Base-by-base conservation (phyloP, 1,140 invertebrate genomes). In the Penaeus chinensis region DNA sequence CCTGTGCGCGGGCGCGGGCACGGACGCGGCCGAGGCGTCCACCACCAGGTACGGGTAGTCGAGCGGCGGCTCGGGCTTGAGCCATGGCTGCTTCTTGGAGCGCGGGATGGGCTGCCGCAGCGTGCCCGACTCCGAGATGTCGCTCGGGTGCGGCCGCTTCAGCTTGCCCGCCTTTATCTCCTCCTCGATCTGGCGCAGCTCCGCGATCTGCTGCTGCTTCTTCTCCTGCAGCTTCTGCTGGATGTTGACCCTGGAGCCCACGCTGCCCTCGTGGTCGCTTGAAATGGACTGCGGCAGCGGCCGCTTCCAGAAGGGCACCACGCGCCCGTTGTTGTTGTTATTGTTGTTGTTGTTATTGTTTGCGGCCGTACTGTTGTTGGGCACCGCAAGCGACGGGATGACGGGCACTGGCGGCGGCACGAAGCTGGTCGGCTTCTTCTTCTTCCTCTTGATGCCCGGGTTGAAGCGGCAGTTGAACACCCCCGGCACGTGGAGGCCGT, bases 401-500 rank as follows among this genome's bases (percentile, higher is more conserved):
- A 91, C 91, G 90, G 61, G 92, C 87, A 91, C 88, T 5, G 96
- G 96, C 19, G 96, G 96, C 1, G 96, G 96, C 4, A 97, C 95
- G 91, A 97, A 97, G 2, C 94, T 95, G 0, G 96, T 97, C 19
- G 96, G 96, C 91, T 97, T 97, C 91, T 98, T 98, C 92, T 97
- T 97, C 91, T 97, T 97, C 32, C 96, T 93, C 91, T 96, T 96
- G 66, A 94, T 92, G 20, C 94, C 93, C 11, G 96, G 96, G 92
- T 96, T 97, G 0, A 98, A 96, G 62, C 96, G 94, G 91, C 97
- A 98, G 91, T 97, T 98, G 91, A 97, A 98, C 2, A 97, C 96
- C 0, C 96, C 96, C 0, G 96, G 96, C 90, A 96, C 96, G 79
- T 91, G 90, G 32, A 90, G 74, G 18, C 37, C 79, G 47, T 90